Conservation (phyloP, 2,113 vertebrate species). For the Fukomys damarensis region DNA sequence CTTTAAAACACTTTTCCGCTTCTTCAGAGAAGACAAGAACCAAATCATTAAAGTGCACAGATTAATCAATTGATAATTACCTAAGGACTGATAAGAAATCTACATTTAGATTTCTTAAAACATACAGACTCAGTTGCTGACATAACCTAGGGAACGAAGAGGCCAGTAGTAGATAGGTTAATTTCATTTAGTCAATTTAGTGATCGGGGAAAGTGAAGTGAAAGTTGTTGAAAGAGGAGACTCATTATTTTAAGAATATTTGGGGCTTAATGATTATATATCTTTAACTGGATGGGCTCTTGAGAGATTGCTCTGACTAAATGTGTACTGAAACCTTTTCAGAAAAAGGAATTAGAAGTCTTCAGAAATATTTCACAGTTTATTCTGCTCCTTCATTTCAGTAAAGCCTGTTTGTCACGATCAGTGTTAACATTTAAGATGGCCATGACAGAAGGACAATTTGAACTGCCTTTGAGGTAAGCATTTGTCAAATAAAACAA, state of each 20-base stretch:
- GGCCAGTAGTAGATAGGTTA: background rate
- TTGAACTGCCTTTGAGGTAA: background rate
- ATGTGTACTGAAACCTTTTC: background rate
- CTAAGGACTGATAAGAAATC: background rate
- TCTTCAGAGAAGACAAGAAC: conserved; percentile 63
- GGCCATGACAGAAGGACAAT: background rate
- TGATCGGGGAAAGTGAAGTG: conserved; percentile 19
- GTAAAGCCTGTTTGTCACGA: background rate
- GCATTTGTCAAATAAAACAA: background rate
- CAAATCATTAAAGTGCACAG: conserved; percentile 64
- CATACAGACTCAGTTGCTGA: background rate
- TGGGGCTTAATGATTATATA: conserved; percentile 7
- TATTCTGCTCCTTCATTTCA: background rate
- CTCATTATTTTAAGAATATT: conserved; percentile 33
- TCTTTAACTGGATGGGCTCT: background rate
- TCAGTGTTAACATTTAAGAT: background rate
- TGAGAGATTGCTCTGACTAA: background rate
- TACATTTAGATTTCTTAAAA: conserved; percentile 39
- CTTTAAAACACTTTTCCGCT: conserved; percentile 55
- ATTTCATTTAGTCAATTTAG: conserved; percentile 39
- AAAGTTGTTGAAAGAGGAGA: background rate
- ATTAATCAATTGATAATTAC: conserved; percentile 69
- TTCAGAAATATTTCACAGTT: conserved; percentile 37
- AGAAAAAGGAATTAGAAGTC: background rate
- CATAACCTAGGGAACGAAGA: background rate